Percentiles rank a stretch among this genome's conserved stretches.
phyloP scores from a whole-genome alignment of 2,888 invertebrate genomes.

The Drosophila cognata region DNA sequence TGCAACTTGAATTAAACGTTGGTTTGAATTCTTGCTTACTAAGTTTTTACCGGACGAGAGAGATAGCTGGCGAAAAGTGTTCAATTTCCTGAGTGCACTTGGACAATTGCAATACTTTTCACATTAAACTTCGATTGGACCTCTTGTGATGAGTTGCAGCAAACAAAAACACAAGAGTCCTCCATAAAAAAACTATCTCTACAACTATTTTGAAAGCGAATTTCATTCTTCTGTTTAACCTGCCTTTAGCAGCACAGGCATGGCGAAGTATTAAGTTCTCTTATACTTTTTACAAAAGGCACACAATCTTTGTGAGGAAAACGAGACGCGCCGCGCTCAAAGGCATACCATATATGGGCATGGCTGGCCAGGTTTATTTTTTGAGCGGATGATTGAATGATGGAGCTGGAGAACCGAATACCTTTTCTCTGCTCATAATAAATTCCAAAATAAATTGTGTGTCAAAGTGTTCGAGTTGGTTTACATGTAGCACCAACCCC shows the following conservation, averaged over 20 bases:
- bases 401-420: constrained; percentile 5
- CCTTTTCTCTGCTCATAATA: constrained; percentile 38
- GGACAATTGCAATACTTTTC: background rate
- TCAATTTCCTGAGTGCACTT: background rate
- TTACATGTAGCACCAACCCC: background rate
- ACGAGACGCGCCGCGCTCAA: background rate
- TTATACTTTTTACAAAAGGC: constrained; percentile 1
- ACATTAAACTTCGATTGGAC: background rate
- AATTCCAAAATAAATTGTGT: constrained; percentile 60
- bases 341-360: background rate
- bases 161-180: background rate
- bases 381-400: background rate
- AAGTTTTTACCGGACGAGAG: background rate
- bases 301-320: constrained; percentile 3
- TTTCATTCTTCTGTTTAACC: background rate
- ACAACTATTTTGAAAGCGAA: background rate
- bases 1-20: background rate
- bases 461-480: constrained; percentile 27
- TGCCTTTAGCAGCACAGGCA: background rate
- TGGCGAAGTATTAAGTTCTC: constrained; percentile 5
- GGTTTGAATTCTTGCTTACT: background rate
- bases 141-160: background rate
- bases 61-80: background rate
- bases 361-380: background rate
- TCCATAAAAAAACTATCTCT: background rate